These are phyloP conservation scores for Lithophane socia DNA, from an alignment of 2,888 invertebrate genomes.

Conservation along the genomic window DNA sequence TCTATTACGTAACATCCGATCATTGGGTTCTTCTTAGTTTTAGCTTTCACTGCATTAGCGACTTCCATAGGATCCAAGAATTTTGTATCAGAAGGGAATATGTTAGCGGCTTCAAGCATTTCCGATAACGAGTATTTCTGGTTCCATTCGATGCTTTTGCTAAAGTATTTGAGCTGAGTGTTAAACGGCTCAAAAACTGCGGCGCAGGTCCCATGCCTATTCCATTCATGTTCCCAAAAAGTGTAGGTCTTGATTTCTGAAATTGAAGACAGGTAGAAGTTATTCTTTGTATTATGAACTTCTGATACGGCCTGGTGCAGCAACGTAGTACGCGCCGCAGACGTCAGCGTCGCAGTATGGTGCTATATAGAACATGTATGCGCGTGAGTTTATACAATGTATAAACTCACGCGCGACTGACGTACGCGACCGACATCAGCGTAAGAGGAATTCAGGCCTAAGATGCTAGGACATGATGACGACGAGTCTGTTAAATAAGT, in stretches of 20 bases:
- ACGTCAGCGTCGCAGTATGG: too few relatives aligned
- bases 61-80: constrained; percentile 10
- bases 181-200: constrained; percentile 5
- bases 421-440: too few relatives aligned
- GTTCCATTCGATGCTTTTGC: constrained; percentile 27
- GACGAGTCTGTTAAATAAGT: too few relatives aligned
- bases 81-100: constrained; percentile 13
- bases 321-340: too few relatives aligned
- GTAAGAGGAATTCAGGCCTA: too few relatives aligned
- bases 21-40: constrained; percentile 17
- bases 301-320: too few relatives aligned
- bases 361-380: too few relatives aligned
- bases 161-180: constrained; percentile 25
- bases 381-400: too few relatives aligned
- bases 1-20: constrained; percentile 8
- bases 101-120: constrained; percentile 21
- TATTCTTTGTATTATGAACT: background rate
- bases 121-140: background rate
- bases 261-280: background rate
- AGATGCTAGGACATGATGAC: too few relatives aligned
- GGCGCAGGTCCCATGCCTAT: constrained; percentile 17
- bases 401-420: too few relatives aligned
- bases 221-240: constrained; percentile 15
- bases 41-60: constrained; percentile 5
- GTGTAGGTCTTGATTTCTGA: background rate